Evolutionary conservation across 2,113 vertebrate species (phyloP), one percentile per base, ranked within the genome.

Genomic region (Solenodon paradoxus): DNA sequence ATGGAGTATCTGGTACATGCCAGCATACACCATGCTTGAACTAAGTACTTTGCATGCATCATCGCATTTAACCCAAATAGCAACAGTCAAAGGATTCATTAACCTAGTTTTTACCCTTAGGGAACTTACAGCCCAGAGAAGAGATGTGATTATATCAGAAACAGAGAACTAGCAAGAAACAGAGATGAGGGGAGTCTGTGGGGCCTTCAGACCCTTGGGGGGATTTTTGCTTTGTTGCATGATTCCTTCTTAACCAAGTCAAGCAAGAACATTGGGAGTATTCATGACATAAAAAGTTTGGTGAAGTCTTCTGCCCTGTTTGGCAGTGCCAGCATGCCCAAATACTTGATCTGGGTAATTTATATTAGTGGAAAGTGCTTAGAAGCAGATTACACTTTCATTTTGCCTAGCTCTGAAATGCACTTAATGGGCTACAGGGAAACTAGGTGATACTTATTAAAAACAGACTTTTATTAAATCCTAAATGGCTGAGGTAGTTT

Each of bases 381-480:
- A 93, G 89, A 96, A 86, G 22, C 63, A 87, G 64, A 94, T 95
- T 77, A 84, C 15, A 3, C 69, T 68, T 88, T 95, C 55, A 85
- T 81, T 95, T 83, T 77, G 45, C 82, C 78, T 93, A n/a, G 87
- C 72, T 93, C 81, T 85, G 69, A 86, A 93, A 84, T 42, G n/a
- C 40, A 86, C 66, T 95, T 96, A 93, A 95, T 94, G 61, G 88
- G 85, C 47, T 80, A 47, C 91, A 93, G 74, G 93, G 95, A 97
- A 94, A 96, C 94, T 89, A 26, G 32, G 88, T 19, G 45, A 88
- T 94, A 40, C 59, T 80, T 96, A 93, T 75, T 88, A 95, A 96
- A 96, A n/a, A 79, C 59, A 68, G 91, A 93, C 78, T 96, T 97
- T 95, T 95, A 96, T 69, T 93, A 78, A 85, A 71, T 93, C 61